These are phyloP conservation scores for Polietes domitor DNA, from an alignment of 2,888 invertebrate species.

Conservation along the genomic window DNA sequence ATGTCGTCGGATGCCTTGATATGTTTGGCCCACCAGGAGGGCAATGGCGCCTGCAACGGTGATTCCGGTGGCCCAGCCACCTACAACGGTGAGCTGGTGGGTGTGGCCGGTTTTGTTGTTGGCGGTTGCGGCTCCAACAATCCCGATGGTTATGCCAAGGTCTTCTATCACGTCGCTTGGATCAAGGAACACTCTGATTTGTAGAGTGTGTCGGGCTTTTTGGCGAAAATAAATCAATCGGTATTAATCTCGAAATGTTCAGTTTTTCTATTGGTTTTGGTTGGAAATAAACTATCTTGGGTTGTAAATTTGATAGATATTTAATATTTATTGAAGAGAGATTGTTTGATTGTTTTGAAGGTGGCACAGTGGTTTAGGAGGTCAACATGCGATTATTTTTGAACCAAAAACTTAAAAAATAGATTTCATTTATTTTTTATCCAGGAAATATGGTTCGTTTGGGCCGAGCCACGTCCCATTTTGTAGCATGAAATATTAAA, in stretches of 20 bases:
- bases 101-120: slow-evolving; percentile 72
- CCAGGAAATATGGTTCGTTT: too few species aligned
- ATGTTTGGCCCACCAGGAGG: slow-evolving; percentile 70
- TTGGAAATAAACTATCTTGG: background rate
- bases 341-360: too few species aligned
- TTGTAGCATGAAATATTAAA: too few species aligned
- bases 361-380: background rate
- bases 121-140: slow-evolving; percentile 69
- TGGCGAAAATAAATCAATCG: background rate
- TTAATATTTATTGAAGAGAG: background rate
- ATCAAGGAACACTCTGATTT: slow-evolving; percentile 60
- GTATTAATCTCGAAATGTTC: background rate
- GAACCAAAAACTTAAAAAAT: too few species aligned
- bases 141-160: slow-evolving; percentile 74
- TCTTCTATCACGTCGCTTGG: slow-evolving; percentile 69
- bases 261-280: background rate
- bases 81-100: slow-evolving; percentile 71
- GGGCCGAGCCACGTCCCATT: too few species aligned
- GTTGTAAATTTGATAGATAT: background rate
- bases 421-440: too few species aligned
- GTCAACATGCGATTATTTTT: too few species aligned
- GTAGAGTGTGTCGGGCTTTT: background rate
- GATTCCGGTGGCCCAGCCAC: slow-evolving; percentile 74
- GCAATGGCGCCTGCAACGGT: slow-evolving; percentile 75
- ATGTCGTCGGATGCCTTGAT: slow-evolving; percentile 67